Base-by-base conservation (phyloP, 2,888 invertebrate species). In the Carpatolechia fugitivella region DNA sequence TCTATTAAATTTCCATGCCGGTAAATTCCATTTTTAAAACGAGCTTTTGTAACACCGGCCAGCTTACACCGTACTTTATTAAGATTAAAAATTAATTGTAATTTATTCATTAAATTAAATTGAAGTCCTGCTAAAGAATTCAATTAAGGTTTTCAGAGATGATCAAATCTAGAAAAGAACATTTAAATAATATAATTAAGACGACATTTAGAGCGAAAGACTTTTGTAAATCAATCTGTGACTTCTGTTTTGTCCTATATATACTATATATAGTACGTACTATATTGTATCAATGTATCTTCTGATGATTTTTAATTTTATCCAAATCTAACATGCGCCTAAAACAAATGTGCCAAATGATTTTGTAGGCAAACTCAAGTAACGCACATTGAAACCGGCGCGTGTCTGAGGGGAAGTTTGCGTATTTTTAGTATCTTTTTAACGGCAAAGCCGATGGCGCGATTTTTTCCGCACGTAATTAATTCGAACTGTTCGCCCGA, bases 11-110 rank as follows among this genome's bases (percentile, higher is more conserved):
- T 62, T 60, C 55, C 54, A 54, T 54, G 35, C 57, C 57, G 63
- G 55, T 59, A 63, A 62, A 61, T 59, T 63, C 58, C 56, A 54
- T 60, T 57, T 56, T 59, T 53, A 62, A 60, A 59, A 44, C 18
- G 35, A 20, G 44, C 18, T 16, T 41, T 18, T 18, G 40, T 18
- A 41, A 20, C 20, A 18, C 40, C 1, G 40, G 10, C 20, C 8
- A 18, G 10, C 18, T 41, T 20, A 18, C 10, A n/a, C n/a, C n/a
- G 4, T 18, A 7, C 8, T 18, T 8, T 40, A 16, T 18, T 24
- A 24, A 24, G 16, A 14, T 38, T 40, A 10, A 10, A 16, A 8
- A 16, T 16, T 16, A 16, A 40, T 6, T 24, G 24, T 24, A 24
- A n/a, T 24, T 3, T 24, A 24, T 24, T 24, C 24, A 24, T 24